These are phyloP conservation scores for Lycocerus yunnanus DNA, from an alignment of 2,888 invertebrate genomes.

Conservation along the genomic window DNA sequence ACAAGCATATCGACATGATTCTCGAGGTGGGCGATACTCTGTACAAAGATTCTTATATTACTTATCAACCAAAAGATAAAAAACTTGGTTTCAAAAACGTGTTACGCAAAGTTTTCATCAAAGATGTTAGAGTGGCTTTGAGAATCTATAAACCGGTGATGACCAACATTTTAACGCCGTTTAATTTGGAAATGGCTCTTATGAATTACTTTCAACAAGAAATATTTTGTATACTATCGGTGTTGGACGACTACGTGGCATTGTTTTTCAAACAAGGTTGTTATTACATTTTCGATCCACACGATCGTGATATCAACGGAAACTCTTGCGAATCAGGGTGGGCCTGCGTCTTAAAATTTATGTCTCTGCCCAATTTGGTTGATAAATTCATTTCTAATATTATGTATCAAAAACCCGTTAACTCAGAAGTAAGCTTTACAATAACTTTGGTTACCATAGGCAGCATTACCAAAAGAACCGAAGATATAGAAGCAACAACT, in stretches of 20 bases:
- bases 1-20: constrained; percentile 60
- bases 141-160: constrained; percentile 47
- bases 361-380: constrained; percentile 41
- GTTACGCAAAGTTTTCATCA: constrained; percentile 62
- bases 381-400: constrained; percentile 47
- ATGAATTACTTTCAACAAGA: constrained; percentile 64
- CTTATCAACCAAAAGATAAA: constrained; percentile 58
- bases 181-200: constrained; percentile 50
- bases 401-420: background rate
- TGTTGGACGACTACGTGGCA: constrained; percentile 59
- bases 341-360: constrained; percentile 36
- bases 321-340: constrained; percentile 25
- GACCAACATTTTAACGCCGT: constrained; percentile 36
- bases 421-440: background rate
- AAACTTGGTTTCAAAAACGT: constrained; percentile 49
- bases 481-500: background rate
- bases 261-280: constrained; percentile 60
- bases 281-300: constrained; percentile 67
- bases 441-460: constrained; percentile 21
- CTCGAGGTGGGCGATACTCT: constrained; percentile 63
- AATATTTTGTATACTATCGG: constrained; percentile 60
- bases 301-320: constrained; percentile 60
- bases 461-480: background rate
- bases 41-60: constrained; percentile 64
- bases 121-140: constrained; percentile 50